Conservation (phyloP, 1,140 invertebrate species). For the Drosophila lacertosa region DNA sequence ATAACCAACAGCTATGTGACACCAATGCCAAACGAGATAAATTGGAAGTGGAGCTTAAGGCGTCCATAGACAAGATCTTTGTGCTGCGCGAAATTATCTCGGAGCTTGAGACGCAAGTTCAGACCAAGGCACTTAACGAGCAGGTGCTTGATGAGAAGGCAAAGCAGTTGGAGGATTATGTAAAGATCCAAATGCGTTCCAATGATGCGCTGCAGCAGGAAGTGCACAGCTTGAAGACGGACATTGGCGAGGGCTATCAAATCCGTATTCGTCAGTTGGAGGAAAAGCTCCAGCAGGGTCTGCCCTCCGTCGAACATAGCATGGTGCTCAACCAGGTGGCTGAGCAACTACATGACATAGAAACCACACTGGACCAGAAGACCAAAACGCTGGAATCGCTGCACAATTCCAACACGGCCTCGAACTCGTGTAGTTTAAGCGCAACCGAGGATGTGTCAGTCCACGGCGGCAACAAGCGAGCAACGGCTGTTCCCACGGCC, state of each 20-base stretch:
- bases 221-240: slow-evolving; percentile 85
- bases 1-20: slow-evolving; percentile 86
- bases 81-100: slow-evolving; percentile 90
- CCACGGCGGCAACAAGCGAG: slow-evolving; percentile 72
- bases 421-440: slow-evolving; percentile 86
- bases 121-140: slow-evolving; percentile 85
- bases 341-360: slow-evolving; percentile 85
- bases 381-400: slow-evolving; percentile 88
- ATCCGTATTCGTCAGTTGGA: slow-evolving; percentile 86
- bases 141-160: slow-evolving; percentile 74
- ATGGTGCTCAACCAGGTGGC: slow-evolving; percentile 67
- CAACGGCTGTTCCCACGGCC: slow-evolving; percentile 32
- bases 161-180: slow-evolving; percentile 84
- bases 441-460: slow-evolving; percentile 92
- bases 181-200: slow-evolving; percentile 85
- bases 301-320: slow-evolving; percentile 85
- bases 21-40: slow-evolving; percentile 86
- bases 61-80: slow-evolving; percentile 89
- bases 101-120: slow-evolving; percentile 89
- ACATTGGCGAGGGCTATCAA: slow-evolving; percentile 85
- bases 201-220: slow-evolving; percentile 86
- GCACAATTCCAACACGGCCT: slow-evolving; percentile 86
- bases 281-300: slow-evolving; percentile 86
- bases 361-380: slow-evolving; percentile 87
- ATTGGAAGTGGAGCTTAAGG: slow-evolving; percentile 88